phyloP scores from a whole-genome alignment of 2,888 invertebrate genomes.

The Apodemia duryi region DNA sequence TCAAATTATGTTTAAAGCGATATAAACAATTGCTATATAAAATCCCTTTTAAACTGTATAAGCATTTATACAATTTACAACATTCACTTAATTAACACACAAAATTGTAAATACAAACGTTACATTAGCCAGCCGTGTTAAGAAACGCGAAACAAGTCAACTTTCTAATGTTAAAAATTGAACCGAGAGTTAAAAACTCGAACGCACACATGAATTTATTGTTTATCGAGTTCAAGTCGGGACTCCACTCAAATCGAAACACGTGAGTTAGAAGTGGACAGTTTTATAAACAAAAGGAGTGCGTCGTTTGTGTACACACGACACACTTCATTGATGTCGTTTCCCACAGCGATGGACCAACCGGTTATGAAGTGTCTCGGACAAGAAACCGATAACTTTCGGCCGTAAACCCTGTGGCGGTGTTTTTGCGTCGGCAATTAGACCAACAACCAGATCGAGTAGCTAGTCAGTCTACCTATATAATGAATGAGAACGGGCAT shows the following conservation, averaged over 20 bases:
- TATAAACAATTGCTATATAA: background rate
- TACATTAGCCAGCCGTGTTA: slow-evolving; percentile 30
- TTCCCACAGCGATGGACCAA: slow-evolving; percentile 60
- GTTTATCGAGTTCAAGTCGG: slow-evolving; percentile 57
- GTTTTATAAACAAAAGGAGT: slow-evolving; percentile 74
- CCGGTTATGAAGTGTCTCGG: slow-evolving; percentile 48
- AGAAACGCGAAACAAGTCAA: slow-evolving; percentile 41
- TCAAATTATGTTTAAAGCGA: no score
- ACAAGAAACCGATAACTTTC: slow-evolving; percentile 50
- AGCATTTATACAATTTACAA: background rate
- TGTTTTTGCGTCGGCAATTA: slow-evolving; percentile 41
- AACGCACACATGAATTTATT: slow-evolving; percentile 35
- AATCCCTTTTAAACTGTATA: background rate
- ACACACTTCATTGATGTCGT: slow-evolving; percentile 67
- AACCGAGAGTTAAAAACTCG: slow-evolving; percentile 36
- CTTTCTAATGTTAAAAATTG: slow-evolving; percentile 39
- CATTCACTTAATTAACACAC: slow-evolving; percentile 8
- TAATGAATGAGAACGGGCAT: slow-evolving; percentile 51
- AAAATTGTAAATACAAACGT: slow-evolving; percentile 14
- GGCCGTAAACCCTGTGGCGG: slow-evolving; percentile 17
- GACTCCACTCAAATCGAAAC: slow-evolving; percentile 52
- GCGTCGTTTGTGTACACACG: slow-evolving; percentile 55
- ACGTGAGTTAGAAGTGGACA: slow-evolving; percentile 66
- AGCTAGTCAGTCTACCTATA: slow-evolving; percentile 37
- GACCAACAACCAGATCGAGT: slow-evolving; percentile 41